These are phyloP conservation scores for Lasioglossum figueresi DNA, from an alignment of 2,888 invertebrate species.

Conservation along the genomic window DNA sequence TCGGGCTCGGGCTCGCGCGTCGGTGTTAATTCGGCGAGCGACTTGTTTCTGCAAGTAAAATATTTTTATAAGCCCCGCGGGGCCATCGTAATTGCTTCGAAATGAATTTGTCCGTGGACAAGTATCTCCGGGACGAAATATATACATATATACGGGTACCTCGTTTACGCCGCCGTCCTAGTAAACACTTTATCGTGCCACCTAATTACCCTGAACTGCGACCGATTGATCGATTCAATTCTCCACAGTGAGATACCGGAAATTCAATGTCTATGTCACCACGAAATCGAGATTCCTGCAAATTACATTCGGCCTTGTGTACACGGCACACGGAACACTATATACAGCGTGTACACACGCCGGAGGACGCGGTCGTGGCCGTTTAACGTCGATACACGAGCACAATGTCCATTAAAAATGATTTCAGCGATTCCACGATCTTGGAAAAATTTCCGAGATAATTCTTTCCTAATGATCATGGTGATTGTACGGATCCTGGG, in stretches of 20 bases:
- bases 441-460: not conserved
- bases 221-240: constrained; percentile 62
- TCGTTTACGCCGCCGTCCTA: not conserved
- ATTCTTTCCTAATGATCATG: not conserved
- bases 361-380: not conserved
- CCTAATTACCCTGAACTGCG: constrained; percentile 55
- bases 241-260: constrained; percentile 54
- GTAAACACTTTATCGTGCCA: constrained; percentile 39
- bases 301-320: constrained; percentile 58
- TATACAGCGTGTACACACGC: not conserved
- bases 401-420: not conserved
- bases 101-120: constrained; percentile 18
- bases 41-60: constrained; percentile 10
- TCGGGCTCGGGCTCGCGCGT: not conserved
- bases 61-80: constrained; percentile 29
- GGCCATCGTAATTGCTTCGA: not conserved
- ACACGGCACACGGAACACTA: constrained; percentile 40
- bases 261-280: constrained; percentile 63
- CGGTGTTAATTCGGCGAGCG: constrained; percentile 23
- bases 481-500: not conserved
- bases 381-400: not conserved
- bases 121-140: constrained; percentile 5
- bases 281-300: constrained; percentile 43
- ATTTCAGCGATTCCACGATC: not conserved
- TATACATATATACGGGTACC: not conserved